A percentile compares a stretch with the other conserved stretches of the same genome.
Evolutionary conservation across 1,140 invertebrate species (phyloP).

Genomic region (Bombus superbus): DNA sequence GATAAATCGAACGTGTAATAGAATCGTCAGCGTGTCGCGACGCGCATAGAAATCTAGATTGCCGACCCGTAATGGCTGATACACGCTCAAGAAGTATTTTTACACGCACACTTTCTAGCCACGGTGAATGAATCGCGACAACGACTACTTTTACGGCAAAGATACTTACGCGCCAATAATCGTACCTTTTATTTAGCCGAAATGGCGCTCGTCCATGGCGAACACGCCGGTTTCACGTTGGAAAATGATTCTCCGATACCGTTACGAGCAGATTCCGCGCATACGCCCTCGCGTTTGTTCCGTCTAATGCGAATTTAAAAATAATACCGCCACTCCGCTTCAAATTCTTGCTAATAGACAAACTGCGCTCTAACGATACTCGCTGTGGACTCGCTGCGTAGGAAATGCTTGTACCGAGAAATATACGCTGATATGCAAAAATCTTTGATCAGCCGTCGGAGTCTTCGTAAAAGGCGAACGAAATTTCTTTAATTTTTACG

Average conservation of each 20-base stretch:
- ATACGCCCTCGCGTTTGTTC: background rate
- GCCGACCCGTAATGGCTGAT: conserved; percentile 11
- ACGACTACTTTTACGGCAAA: conserved; percentile 5
- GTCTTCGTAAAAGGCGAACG: background rate
- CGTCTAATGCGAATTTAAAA: background rate
- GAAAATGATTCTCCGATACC: background rate
- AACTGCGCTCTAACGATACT: background rate
- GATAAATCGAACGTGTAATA: conserved; percentile 24
- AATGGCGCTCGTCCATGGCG: background rate
- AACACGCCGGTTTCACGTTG: background rate
- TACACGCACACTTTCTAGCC: conserved; percentile 3
- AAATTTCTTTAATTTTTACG: background rate
- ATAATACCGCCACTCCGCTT: background rate
- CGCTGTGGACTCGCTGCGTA: background rate
- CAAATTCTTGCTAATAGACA: background rate
- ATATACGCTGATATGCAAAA: background rate
- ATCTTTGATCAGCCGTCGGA: background rate
- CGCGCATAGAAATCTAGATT: conserved; percentile 42
- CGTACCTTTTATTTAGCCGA: conserved; percentile 30
- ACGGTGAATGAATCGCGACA: background rate
- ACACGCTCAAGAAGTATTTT: background rate
- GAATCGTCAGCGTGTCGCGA: conserved; percentile 22
- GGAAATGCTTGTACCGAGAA: background rate
- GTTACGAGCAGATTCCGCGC: conserved; percentile 11
- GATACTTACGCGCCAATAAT: background rate